Percentiles rank a stretch among this genome's conserved stretches.
These are phyloP conservation scores for Lycia hirtaria DNA, from an alignment of 2,888 invertebrate species.

Conservation along the genomic window DNA sequence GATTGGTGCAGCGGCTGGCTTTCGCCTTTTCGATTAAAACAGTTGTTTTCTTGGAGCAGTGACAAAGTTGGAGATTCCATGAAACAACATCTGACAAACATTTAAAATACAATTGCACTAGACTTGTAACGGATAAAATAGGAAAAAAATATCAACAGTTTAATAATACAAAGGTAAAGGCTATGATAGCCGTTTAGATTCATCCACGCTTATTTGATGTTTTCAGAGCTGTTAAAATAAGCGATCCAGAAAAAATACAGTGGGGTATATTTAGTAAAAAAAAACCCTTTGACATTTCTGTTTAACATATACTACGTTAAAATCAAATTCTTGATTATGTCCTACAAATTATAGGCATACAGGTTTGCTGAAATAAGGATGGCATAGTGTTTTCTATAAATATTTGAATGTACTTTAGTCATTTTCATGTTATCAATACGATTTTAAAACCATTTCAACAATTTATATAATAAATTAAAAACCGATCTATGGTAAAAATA, in stretches of 20 bases:
- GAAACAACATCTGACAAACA: conserved; percentile 11
- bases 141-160: background rate
- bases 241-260: too few species aligned
- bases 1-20: background rate
- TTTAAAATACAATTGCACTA: background rate
- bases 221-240: background rate
- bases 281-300: too few species aligned
- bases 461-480: background rate
- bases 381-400: too few species aligned
- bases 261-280: too few species aligned
- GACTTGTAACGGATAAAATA: background rate
- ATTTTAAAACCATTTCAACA: too few species aligned
- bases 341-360: too few species aligned
- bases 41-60: conserved; percentile 15
- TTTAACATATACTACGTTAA: too few species aligned
- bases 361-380: too few species aligned
- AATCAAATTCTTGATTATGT: too few species aligned
- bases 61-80: conserved; percentile 22
- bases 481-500: background rate
- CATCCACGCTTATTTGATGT: background rate
- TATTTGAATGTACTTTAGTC: too few species aligned
- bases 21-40: background rate
- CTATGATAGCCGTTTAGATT: background rate
- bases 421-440: too few species aligned
- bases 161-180: background rate